phyloP scores from a whole-genome alignment of 2,113 vertebrate species.

The Lampris megalopsis region DNA sequence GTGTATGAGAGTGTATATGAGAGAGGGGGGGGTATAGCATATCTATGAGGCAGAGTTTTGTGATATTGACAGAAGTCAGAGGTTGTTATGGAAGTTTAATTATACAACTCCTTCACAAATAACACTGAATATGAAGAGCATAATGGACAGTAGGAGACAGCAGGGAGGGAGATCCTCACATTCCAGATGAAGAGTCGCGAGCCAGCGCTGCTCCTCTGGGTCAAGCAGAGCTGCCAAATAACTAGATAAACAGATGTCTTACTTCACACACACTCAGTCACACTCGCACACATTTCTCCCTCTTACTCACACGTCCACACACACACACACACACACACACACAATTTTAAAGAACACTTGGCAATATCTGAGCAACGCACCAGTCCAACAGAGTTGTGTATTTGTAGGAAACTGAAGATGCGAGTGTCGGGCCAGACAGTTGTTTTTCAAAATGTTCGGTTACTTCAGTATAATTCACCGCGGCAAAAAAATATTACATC shows the following conservation, averaged over 20 bases:
- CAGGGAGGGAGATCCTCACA: not conserved
- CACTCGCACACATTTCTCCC: conserved; percentile 5
- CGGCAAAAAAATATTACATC: conserved; percentile 29
- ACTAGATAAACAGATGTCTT: conserved; percentile 65
- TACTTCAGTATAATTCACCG: conserved; percentile 22
- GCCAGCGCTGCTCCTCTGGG: conserved; percentile 17
- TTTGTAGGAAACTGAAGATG: conserved; percentile 45
- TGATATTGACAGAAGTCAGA: not conserved
- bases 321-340: conserved; percentile 21
- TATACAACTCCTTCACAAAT: conserved; percentile 8
- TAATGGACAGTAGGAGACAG: not conserved
- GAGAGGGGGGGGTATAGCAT: not conserved
- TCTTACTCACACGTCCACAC: conserved; percentile 13
- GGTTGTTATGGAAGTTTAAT: not conserved
- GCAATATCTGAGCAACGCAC: conserved; percentile 58
- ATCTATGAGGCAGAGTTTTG: too few species aligned
- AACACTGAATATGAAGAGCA: conserved; percentile 29
- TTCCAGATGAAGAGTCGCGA: conserved; percentile 9
- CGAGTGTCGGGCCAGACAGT: conserved; percentile 5
- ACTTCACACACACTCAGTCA: conserved; percentile 16
- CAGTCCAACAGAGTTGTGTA: conserved; percentile 52
- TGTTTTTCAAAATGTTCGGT: conserved; percentile 42
- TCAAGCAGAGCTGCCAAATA: conserved; percentile 43
- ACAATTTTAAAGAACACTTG: conserved; percentile 36
- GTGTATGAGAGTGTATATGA: not conserved